Conservation (phyloP, 2,888 invertebrate genomes). For the Amblyteles armatorius region DNA sequence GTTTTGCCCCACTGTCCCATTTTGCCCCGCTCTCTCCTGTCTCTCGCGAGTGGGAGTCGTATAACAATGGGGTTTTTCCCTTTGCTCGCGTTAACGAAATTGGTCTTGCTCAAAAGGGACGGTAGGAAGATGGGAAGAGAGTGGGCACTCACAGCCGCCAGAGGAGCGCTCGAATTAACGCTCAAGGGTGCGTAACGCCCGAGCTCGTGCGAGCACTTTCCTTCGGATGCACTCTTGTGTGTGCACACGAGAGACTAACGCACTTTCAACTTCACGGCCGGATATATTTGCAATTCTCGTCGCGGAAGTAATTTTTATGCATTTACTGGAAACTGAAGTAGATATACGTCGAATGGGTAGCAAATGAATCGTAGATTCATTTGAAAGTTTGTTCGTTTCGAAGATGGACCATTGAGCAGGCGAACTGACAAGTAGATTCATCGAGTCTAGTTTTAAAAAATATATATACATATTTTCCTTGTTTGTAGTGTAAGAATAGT, state of each 20-base stretch:
- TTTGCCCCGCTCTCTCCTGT: neutral
- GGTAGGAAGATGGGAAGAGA: constrained; percentile 42
- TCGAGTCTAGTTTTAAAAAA: too few relatives aligned
- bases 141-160: constrained; percentile 39
- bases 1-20: too few relatives aligned
- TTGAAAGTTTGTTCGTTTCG: too few relatives aligned
- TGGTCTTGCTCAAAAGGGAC: constrained; percentile 5
- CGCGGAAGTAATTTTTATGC: neutral
- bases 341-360: neutral
- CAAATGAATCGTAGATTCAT: neutral
- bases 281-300: constrained; percentile 33
- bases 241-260: constrained; percentile 51
- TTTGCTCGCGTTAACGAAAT: constrained; percentile 43
- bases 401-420: too few relatives aligned
- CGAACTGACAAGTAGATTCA: too few relatives aligned
- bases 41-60: neutral
- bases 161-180: constrained; percentile 64
- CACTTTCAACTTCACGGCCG: constrained; percentile 35
- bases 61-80: neutral
- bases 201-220: constrained; percentile 66
- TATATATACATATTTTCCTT: too few relatives aligned
- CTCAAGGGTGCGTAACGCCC: constrained; percentile 61
- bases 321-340: neutral
- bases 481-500: too few relatives aligned
- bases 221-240: constrained; percentile 63